Evolutionary conservation across 2,797 vertebrate genomes (phyloP), one percentile per base, ranked within the genome.

Genomic region (Semaprochilodus insignis): DNA sequence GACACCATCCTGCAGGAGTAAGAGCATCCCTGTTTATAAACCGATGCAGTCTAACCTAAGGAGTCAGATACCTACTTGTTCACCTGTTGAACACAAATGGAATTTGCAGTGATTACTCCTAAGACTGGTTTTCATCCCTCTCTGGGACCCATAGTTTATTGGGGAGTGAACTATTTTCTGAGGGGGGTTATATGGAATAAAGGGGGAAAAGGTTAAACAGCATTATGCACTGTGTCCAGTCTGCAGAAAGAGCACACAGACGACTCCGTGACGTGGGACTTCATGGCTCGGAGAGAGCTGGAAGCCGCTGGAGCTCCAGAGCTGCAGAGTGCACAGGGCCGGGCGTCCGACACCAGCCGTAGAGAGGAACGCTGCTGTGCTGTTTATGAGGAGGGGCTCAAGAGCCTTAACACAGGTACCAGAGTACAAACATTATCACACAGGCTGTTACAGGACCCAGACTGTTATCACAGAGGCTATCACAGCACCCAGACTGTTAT

Each of bases 261-360:
- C 4, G 96, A 98, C 85, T 94, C 95, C 52, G 69, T 95, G 79
- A 97, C 93, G 0, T 99, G 98, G 98, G 96, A 99, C 88, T 98
- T 96, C 85, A 93, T 99, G 95, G 97, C 98, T 0, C 96, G 94
- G 71, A 91, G 91, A 83, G 97, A 99, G 91, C 92, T 99, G 88
- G 94, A 95, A 71, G 90, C 93, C 52, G 85, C 92, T 0, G 85
- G 91, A 10, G 73, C 84, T 3, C 87, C 94, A 5, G 94, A 94
- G 81, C 91, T 94, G n/a, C 71, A 55, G 27, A 92, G 93, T 0
- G 96, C 96, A 6, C 95, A 94, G 88, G 92, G 90, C 69, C 95
- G 93, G 21, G 95, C 95, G 0, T 90, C 90, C 0, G 96, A 97
- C 23, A 74, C 95, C 78, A 90, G 85, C 81, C 92, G 88, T 17